phyloP scores from a whole-genome alignment of 2,113 vertebrate genomes.

The Odocoileus virginianus region DNA sequence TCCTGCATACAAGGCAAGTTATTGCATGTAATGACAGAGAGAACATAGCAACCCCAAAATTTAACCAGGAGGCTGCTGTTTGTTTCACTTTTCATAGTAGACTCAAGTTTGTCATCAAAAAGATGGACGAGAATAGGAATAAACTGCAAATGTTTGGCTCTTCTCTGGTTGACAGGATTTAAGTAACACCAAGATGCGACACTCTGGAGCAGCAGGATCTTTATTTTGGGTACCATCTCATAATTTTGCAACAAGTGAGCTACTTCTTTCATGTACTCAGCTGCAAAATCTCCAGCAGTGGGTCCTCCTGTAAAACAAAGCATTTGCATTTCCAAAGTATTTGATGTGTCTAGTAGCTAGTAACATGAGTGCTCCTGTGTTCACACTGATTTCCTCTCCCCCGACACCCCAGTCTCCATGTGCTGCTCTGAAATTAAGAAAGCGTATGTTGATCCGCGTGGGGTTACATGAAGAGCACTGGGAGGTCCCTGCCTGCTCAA shows the following conservation, averaged over 20 bases:
- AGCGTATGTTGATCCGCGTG: neutral
- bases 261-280: conserved; percentile 35
- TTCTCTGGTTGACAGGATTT: conserved; percentile 50
- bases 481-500: neutral
- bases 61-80: neutral
- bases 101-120: neutral
- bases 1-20: neutral
- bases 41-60: conserved; percentile 64
- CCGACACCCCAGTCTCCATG: neutral
- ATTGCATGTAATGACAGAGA: conserved; percentile 69
- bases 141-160: neutral
- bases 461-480: neutral
- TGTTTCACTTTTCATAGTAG: accelerated
- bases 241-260: neutral
- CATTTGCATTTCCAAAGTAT: neutral
- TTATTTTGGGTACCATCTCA: neutral
- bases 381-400: neutral
- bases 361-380: neutral
- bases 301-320: conserved; percentile 53
- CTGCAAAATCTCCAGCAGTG: neutral
- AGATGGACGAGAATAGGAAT: neutral
- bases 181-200: conserved; percentile 51
- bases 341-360: neutral
- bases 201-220: conserved; percentile 48
- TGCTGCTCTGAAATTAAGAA: neutral